phyloP scores from a whole-genome alignment of 2,888 invertebrate genomes.

The Diogma glabrata region DNA sequence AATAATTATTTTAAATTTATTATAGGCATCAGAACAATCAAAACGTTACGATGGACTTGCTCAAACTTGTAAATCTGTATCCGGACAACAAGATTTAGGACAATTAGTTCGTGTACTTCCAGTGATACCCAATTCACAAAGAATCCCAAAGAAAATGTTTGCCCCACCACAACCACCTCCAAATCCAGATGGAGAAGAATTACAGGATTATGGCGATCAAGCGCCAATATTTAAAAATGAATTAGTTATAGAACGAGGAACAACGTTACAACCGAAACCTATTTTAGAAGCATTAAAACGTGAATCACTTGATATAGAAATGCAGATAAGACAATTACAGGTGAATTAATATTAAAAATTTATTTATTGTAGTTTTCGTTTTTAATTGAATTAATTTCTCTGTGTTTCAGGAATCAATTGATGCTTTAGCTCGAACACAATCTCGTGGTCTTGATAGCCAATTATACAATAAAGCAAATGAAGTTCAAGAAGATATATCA shows the following conservation, averaged over 20 bases:
- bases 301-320: conserved; percentile 72
- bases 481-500: conserved; percentile 90
- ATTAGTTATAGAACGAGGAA: conserved; percentile 67
- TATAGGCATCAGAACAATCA: conserved; percentile 67
- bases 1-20: neutral
- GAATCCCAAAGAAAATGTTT: conserved; percentile 39
- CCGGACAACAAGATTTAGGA: conserved; percentile 37
- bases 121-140: conserved; percentile 38
- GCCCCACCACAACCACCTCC: conserved; percentile 58
- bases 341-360: conserved; percentile 27
- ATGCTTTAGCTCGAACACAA: conserved; percentile 72
- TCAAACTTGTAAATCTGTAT: conserved; percentile 67
- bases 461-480: conserved; percentile 86
- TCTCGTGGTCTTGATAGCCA: conserved; percentile 63
- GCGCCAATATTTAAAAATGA: conserved; percentile 71
- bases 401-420: conserved; percentile 60
- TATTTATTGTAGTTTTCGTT: neutral
- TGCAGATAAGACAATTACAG: conserved; percentile 75
- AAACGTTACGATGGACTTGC: conserved; percentile 73
- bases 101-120: conserved; percentile 65
- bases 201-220: conserved; percentile 41
- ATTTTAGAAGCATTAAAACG: conserved; percentile 68
- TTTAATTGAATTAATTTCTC: neutral
- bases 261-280: conserved; percentile 57
- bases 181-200: conserved; percentile 35